Base-by-base conservation (phyloP, 1,140 invertebrate genomes). In the Ceratoteleas bidentatus region DNA sequence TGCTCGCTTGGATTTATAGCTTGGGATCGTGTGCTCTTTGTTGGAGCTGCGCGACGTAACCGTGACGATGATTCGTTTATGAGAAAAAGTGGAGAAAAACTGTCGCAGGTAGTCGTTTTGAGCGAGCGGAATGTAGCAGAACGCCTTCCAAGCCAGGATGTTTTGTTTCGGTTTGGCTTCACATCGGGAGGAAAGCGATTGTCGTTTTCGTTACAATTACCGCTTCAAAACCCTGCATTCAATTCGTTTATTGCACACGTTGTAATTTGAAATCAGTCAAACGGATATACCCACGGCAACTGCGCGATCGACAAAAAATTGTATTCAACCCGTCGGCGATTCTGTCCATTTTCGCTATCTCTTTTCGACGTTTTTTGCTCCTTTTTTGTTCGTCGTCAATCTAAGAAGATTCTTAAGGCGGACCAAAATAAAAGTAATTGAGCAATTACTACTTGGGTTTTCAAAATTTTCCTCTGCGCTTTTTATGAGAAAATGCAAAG, bases 41-140 rank as follows among this genome's bases (percentile, higher is more conserved):
- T 70, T 70, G 45, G 72, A 60, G 72, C 70, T 13, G 40, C 72
- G 40, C 69, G 43, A 75, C 58, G 58, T 16, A 81, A 65, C 69
- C 70, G 64, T 81, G 66, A 75, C 66, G 70, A 81, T 54, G 65
- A 70, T 69, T 75, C 65, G 60, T 75, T 65, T 66, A 58, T 66
- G 66, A 65, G 78, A 81, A 81, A 76, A 81, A 76, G 72, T 61
- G 38, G 53, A 81, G 79, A 76, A 81, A 81, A 81, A 81, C 79
- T 76, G 79, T 76, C 79, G 66, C 79, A 81, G 79, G 79, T 81
- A 81, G 79, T 81, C 66, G 53, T 61, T 72, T 72, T 13, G 56
- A 74, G 34, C 43, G 38, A 76, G 16, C 56, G 72, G 79, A 81
- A 81, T 74, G 79, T 74, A 72, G 72, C 70, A 58, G 70, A 61